A percentile compares a stretch with the other conserved stretches of the same genome.
Evolutionary conservation across 2,888 invertebrate genomes (phyloP).

Genomic region (Cataglyphis altisquamis): DNA sequence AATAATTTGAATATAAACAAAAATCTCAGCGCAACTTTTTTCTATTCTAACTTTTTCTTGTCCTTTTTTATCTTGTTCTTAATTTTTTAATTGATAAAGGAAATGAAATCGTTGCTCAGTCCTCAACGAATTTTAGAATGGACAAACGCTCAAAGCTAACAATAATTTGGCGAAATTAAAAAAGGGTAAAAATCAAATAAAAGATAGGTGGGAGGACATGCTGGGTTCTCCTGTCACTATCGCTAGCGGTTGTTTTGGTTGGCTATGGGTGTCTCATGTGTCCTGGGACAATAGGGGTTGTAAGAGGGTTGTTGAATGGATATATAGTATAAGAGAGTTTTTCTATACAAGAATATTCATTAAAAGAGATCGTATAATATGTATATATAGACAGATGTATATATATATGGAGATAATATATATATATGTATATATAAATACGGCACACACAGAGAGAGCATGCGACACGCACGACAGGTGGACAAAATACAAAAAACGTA

Average conservation of each 20-base stretch:
- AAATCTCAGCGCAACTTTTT: neutral
- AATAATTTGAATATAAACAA: neutral
- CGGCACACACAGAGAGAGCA: slow-evolving; percentile 86
- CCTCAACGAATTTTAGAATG: slow-evolving; percentile 60
- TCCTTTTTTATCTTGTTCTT: neutral
- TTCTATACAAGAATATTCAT: slow-evolving; percentile 70
- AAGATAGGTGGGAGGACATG: slow-evolving; percentile 77
- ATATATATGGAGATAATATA: slow-evolving; percentile 68
- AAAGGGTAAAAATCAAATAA: slow-evolving; percentile 46
- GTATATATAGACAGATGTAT: slow-evolving; percentile 75
- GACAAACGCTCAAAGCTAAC: slow-evolving; percentile 56
- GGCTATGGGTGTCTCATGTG: slow-evolving; percentile 77
- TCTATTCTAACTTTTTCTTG: neutral
- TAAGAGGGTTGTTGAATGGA: slow-evolving; percentile 62
- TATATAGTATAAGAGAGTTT: slow-evolving; percentile 71
- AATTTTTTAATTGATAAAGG: slow-evolving; percentile 32
- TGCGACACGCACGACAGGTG: slow-evolving; percentile 86
- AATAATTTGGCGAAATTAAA: slow-evolving; percentile 49
- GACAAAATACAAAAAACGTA: slow-evolving; percentile 83
- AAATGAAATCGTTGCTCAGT: slow-evolving; percentile 54
- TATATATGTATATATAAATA: slow-evolving; percentile 80
- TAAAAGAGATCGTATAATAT: slow-evolving; percentile 70
- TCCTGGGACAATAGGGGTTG: slow-evolving; percentile 70
- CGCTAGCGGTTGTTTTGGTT: slow-evolving; percentile 83
- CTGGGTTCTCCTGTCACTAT: slow-evolving; percentile 86